Evolutionary conservation across 2,797 vertebrate genomes (phyloP).

Genomic region (Echeneis naucrates): DNA sequence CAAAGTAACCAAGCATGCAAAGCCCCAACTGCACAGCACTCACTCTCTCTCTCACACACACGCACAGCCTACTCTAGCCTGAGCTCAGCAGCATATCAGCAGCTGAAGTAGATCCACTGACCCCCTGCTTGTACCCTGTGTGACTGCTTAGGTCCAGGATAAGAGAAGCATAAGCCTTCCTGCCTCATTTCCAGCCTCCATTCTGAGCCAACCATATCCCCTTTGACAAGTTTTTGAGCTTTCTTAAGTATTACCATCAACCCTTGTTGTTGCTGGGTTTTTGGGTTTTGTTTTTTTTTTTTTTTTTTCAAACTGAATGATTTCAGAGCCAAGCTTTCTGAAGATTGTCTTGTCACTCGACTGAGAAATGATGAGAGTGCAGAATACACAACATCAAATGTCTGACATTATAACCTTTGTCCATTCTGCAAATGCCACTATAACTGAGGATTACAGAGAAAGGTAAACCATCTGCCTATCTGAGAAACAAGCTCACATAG

Average conservation of each 20-base stretch:
- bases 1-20: slow-evolving; percentile 39
- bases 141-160: slow-evolving; percentile 47
- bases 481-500: too few relatives aligned
- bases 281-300: too few relatives aligned
- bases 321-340: background rate
- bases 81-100: slow-evolving; percentile 47
- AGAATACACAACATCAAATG: too few relatives aligned
- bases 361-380: background rate
- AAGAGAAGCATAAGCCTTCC: slow-evolving; percentile 52
- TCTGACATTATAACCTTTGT: too few relatives aligned
- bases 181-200: slow-evolving; percentile 38
- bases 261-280: slow-evolving; percentile 22
- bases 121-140: slow-evolving; percentile 51
- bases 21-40: slow-evolving; percentile 6
- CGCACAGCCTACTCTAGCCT: slow-evolving; percentile 13
- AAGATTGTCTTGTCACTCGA: slow-evolving; percentile 25
- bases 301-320: slow-evolving; percentile 35
- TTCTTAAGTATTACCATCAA: slow-evolving; percentile 36
- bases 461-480: too few relatives aligned
- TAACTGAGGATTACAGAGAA: too few relatives aligned
- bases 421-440: too few relatives aligned
- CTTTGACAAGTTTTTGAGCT: slow-evolving; percentile 33
- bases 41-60: background rate
- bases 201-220: slow-evolving; percentile 29
- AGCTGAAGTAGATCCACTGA: slow-evolving; percentile 47